Conservation (phyloP, 2,888 invertebrate genomes). For the Synanthedon andrenaeformis region DNA sequence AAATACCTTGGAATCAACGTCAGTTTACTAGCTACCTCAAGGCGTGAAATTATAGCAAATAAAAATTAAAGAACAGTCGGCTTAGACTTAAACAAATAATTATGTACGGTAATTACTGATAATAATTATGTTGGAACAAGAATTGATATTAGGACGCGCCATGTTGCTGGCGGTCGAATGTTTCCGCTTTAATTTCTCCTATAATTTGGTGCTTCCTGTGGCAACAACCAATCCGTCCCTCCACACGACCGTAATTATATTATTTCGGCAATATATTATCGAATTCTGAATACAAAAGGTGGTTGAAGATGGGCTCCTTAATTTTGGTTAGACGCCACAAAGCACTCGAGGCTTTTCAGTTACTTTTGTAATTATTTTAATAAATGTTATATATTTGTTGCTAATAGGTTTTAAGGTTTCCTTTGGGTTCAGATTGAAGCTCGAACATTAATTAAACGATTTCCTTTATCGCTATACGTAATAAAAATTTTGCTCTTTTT, state of each 20-base stretch:
- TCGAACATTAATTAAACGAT: too few species aligned
- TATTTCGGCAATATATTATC: constrained; percentile 71
- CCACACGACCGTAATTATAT: constrained; percentile 67
- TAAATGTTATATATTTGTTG: too few species aligned
- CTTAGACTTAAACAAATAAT: constrained; percentile 32
- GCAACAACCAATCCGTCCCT: constrained; percentile 64
- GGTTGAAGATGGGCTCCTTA: constrained; percentile 51
- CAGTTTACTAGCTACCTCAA: background rate
- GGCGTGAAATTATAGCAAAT: background rate
- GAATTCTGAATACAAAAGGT: constrained; percentile 65
- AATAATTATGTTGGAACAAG: constrained; percentile 50
- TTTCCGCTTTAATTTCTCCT: constrained; percentile 71
- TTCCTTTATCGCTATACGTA: too few species aligned
- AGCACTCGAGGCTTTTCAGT: background rate
- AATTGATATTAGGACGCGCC: constrained; percentile 50
- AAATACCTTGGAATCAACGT: too few species aligned
- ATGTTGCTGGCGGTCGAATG: constrained; percentile 69
- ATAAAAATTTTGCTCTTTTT: too few species aligned
- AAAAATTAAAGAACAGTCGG: background rate
- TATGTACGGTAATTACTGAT: constrained; percentile 54
- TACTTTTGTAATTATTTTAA: background rate
- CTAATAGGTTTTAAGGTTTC: too few species aligned
- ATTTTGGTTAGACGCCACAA: constrained; percentile 42
- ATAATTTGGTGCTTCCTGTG: constrained; percentile 68
- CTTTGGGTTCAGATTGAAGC: too few species aligned